Percentiles rank a stretch among this genome's conserved stretches.
Evolutionary conservation across 2,888 invertebrate genomes (phyloP).

Genomic region (Drosophila subquinaria): DNA sequence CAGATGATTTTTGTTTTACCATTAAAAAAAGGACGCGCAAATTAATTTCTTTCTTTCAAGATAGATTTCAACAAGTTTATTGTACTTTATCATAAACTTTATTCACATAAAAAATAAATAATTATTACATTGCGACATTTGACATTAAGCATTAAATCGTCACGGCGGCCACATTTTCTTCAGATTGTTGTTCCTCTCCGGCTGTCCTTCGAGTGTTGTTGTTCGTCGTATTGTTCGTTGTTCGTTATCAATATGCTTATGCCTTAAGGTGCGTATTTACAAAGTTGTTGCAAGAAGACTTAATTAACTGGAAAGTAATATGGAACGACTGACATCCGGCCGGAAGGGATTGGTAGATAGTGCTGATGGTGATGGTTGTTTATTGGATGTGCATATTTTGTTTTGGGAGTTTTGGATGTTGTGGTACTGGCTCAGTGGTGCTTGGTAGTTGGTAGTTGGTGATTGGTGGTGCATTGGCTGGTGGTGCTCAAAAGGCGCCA

Average conservation of each 20-base stretch:
- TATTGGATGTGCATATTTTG: slow-evolving; percentile 51
- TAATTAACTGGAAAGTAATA: slow-evolving; percentile 46
- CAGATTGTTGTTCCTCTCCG: slow-evolving; percentile 15
- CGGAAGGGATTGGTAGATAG: slow-evolving; percentile 28
- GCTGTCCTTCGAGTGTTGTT: slow-evolving; percentile 38
- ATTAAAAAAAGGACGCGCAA: too few species aligned
- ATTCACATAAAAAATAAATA: slow-evolving; percentile 80
- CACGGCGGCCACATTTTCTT: slow-evolving; percentile 16
- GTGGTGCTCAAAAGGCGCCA: slow-evolving; percentile 76
- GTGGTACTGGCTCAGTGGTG: slow-evolving; percentile 50
- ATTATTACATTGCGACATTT: slow-evolving; percentile 76
- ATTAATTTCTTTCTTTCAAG: too few species aligned
- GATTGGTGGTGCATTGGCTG: slow-evolving; percentile 52
- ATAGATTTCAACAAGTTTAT: not conserved
- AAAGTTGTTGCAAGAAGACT: slow-evolving; percentile 72
- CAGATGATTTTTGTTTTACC: too few species aligned
- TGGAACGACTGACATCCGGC: slow-evolving; percentile 45
- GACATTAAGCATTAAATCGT: slow-evolving; percentile 45
- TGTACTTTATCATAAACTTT: slow-evolving; percentile 77
- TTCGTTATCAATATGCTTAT: slow-evolving; percentile 62
- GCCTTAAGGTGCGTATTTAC: slow-evolving; percentile 74
- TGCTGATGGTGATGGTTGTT: slow-evolving; percentile 14
- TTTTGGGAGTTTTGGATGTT: slow-evolving; percentile 34
- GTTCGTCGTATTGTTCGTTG: slow-evolving; percentile 12
- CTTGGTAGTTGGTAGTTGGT: slow-evolving; percentile 29